Conservation (phyloP, 2,113 vertebrate genomes). For the Pterocles gutturalis region DNA sequence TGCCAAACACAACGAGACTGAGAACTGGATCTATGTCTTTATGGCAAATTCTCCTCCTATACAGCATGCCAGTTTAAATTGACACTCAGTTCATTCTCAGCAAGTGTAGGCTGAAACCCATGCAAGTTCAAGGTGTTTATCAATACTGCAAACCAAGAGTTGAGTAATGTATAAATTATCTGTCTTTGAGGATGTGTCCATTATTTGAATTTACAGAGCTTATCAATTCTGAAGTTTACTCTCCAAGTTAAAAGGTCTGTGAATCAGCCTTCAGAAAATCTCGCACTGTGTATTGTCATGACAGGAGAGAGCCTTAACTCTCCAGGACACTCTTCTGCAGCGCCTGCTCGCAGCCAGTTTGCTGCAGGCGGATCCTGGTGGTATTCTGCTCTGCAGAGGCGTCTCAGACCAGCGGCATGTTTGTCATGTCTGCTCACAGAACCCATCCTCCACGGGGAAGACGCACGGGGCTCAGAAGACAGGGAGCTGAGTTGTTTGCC, state of each 20-base stretch:
- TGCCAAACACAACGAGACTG: not conserved
- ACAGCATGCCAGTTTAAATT: fast-evolving
- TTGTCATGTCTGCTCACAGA: not conserved
- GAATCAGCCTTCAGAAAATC: not conserved
- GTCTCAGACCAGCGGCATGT: not conserved
- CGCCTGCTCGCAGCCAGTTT: not conserved
- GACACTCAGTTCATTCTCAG: not conserved
- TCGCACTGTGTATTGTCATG: not conserved
- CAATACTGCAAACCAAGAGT: not conserved
- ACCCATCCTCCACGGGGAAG: not conserved
- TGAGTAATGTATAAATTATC: not conserved
- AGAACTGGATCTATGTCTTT: not conserved
- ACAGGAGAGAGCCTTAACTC: not conserved
- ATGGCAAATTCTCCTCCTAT: not conserved
- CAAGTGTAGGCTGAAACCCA: not conserved
- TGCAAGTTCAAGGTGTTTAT: not conserved
- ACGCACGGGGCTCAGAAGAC: not conserved
- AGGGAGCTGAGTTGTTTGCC: not conserved
- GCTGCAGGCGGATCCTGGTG: not conserved
- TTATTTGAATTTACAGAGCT: not conserved
- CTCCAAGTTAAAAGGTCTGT: not conserved
- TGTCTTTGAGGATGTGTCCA: not conserved
- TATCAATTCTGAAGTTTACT: not conserved
- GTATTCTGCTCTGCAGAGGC: not conserved
- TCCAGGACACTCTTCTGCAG: not conserved